Evolutionary conservation across 1,140 invertebrate genomes (phyloP).

Genomic region (Thrips palmi): DNA sequence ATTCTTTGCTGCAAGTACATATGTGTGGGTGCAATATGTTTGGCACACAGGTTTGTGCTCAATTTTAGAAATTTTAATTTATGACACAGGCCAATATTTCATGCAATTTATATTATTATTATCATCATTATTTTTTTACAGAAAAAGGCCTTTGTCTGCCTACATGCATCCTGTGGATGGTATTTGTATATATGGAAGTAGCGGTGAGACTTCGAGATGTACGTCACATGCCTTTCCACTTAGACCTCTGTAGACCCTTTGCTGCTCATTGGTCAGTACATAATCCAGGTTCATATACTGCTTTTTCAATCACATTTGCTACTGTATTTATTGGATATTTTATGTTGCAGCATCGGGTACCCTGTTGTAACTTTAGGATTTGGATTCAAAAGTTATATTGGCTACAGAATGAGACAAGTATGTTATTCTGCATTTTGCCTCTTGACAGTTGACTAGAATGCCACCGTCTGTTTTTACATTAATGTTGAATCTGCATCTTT

Average conservation of each 20-base stretch:
- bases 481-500: not conserved
- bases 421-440: conserved; percentile 15
- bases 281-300: conserved; percentile 12
- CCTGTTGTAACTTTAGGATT: conserved; percentile 93
- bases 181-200: conserved; percentile 91
- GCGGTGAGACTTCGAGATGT: conserved; percentile 71
- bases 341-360: conserved; percentile 72
- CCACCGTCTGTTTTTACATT: not conserved
- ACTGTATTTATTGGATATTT: conserved; percentile 11
- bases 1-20: conserved; percentile 94
- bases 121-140: conserved; percentile 24
- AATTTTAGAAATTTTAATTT: conserved; percentile 2
- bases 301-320: not conserved
- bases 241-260: conserved; percentile 92
- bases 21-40: conserved; percentile 97
- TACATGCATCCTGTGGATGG: conserved; percentile 82
- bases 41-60: conserved; percentile 82
- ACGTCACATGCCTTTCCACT: conserved; percentile 71
- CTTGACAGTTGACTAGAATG: not conserved
- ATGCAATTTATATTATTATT: conserved; percentile 3
- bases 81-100: conserved; percentile 1
- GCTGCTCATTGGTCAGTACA: conserved; percentile 83
- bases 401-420: conserved; percentile 71
- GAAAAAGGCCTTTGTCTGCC: conserved; percentile 88
- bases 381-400: conserved; percentile 88